Evolutionary conservation across 2,888 invertebrate genomes (phyloP).

Genomic region (Caenorhabditis doughertyi): DNA sequence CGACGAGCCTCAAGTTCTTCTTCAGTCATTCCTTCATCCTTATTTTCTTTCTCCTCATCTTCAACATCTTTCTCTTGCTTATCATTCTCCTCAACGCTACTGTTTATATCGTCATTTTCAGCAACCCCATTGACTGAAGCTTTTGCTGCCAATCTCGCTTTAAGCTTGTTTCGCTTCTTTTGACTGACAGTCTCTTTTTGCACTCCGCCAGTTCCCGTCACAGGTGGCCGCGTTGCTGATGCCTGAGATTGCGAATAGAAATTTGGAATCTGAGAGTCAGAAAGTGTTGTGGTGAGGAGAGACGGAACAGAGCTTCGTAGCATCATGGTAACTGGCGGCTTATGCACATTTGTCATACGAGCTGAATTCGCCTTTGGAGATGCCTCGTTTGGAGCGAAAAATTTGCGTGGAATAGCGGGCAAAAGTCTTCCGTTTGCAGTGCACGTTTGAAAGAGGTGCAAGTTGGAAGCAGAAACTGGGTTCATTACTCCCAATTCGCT

Average conservation of each 20-base stretch:
- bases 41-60: constrained; percentile 38
- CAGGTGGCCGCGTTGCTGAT: too few relatives aligned
- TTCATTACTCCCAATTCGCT: constrained; percentile 27
- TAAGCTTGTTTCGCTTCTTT: constrained; percentile 15
- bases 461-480: not conserved
- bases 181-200: not conserved
- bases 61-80: constrained; percentile 12
- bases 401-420: constrained; percentile 29
- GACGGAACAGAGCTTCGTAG: not conserved
- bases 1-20: constrained; percentile 38
- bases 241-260: not conserved
- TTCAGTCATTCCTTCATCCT: constrained; percentile 22
- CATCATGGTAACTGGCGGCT: constrained; percentile 27
- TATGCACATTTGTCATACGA: not conserved
- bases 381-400: not conserved
- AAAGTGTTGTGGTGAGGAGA: not conserved
- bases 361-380: not conserved
- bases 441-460: constrained; percentile 6
- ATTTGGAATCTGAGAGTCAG: not conserved
- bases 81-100: constrained; percentile 13
- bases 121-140: not conserved
- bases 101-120: constrained; percentile 11
- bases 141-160: not conserved
- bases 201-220: too few relatives aligned
- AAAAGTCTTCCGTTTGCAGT: constrained; percentile 39